Conservation (phyloP, 1,140 invertebrate species). For the Tetraneura akinire region DNA sequence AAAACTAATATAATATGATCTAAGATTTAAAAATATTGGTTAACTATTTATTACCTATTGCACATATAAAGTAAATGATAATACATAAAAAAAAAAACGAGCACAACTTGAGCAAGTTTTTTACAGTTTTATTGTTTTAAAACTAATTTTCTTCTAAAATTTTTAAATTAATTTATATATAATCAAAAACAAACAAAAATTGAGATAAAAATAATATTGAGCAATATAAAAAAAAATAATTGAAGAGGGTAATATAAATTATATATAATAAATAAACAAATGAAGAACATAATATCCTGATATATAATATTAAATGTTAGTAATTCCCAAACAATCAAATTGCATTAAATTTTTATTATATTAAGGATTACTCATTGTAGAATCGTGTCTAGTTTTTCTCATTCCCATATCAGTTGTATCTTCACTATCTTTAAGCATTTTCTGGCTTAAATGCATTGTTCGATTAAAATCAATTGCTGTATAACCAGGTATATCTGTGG, state of each 20-base stretch:
- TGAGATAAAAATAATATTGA: not conserved
- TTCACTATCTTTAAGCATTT: constrained; percentile 61
- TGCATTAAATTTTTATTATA: not conserved
- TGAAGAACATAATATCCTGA: no score
- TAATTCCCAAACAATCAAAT: not conserved
- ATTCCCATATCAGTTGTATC: constrained; percentile 60
- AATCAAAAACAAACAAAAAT: no score
- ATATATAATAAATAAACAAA: not conserved
- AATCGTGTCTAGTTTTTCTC: constrained; percentile 69
- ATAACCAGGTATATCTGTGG: constrained; percentile 69
- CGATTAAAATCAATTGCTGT: constrained; percentile 93
- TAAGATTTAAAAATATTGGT: not conserved
- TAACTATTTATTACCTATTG: not conserved
- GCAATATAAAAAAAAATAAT: not conserved
- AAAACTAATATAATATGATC: not conserved
- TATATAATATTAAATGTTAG: not conserved
- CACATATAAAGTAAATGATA: not conserved
- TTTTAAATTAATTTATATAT: no score
- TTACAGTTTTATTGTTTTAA: not conserved
- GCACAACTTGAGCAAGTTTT: not conserved
- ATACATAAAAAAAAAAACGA: no score
- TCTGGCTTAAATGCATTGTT: constrained; percentile 80
- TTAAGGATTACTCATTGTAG: constrained; percentile 56
- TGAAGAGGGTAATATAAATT: not conserved
- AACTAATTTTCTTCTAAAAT: not conserved